Evolutionary conservation across 2,113 vertebrate species (phyloP), one percentile per base, ranked within the genome.

Genomic region (Narcine bancroftii): DNA sequence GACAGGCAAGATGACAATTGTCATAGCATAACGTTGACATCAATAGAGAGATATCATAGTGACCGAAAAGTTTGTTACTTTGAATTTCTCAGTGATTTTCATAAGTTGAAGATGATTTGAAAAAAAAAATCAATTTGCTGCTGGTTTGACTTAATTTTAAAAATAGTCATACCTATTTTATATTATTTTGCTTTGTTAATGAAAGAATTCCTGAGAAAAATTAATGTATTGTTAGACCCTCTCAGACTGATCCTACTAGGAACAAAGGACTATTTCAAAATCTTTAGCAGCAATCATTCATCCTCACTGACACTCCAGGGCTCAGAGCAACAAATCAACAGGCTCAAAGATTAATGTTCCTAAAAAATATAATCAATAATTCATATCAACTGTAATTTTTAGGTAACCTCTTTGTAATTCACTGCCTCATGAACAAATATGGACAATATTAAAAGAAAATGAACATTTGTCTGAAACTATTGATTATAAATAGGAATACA

Each of bases 301-400:
- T 39, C 29, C 83, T 45, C 60, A 60, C 63, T 45, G 89, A 39
- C 29, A 66, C 39, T 66, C n/a, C 15, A 87, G n/a, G 60, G 53
- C 85, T 89, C 26, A 69, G 63, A 36, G 63, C 39, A 66, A 91
- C 65, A 69, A n/a, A 42, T 91, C 36, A 91, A 45, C 63, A 45
- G 63, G 42, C 89, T 91, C 29, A 39, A 91, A 91, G 89, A 91
- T 91, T 91, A 91, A 45, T 69, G 39, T 91, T 39, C 60, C 69
- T 89, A 26, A 7, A 36, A 71, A 91, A 91, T 69, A 47, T 47
- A 29, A 36, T 91, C 63, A 69, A 42, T 91, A 39, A 91, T 69
- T 91, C 24, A 91, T 91, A 42, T 66, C 60, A 69, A 91, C 36
- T 91, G 29, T 47, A 91, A 91, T 11, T 91, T n/a, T 91, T 91